Evolutionary conservation across 2,888 invertebrate species (phyloP).

Genomic region (Tigriopus californicus): DNA sequence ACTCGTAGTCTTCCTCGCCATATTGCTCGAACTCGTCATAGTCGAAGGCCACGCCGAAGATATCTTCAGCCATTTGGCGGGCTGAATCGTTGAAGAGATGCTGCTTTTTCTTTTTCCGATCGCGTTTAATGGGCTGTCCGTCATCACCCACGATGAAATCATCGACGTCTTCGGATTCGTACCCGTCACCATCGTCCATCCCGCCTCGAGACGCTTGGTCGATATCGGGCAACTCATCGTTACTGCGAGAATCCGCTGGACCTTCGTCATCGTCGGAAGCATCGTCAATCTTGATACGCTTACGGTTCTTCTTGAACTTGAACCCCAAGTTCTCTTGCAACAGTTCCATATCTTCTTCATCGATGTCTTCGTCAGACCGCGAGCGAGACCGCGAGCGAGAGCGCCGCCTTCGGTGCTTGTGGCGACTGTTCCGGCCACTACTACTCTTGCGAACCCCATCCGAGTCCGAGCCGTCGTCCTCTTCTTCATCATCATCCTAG

Average conservation of each 20-base stretch:
- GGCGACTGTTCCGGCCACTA: background rate
- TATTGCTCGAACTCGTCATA: conserved; percentile 75
- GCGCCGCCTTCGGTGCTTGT: conserved; percentile 15
- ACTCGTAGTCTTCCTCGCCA: conserved; percentile 64
- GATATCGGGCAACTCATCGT: conserved; percentile 37
- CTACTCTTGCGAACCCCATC: conserved; percentile 10
- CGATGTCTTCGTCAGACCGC: conserved; percentile 71
- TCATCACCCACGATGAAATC: conserved; percentile 97
- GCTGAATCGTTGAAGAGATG: conserved; percentile 72
- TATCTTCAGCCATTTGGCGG: conserved; percentile 92
- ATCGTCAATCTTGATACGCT: conserved; percentile 9
- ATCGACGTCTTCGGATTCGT: conserved; percentile 57
- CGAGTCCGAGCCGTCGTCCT: conserved; percentile 31
- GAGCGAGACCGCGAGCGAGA: conserved; percentile 41
- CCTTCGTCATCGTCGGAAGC: conserved; percentile 17
- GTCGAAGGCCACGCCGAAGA: conserved; percentile 97
- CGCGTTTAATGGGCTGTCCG: conserved; percentile 50
- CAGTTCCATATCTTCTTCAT: conserved; percentile 94
- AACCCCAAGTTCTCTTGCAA: conserved; percentile 94
- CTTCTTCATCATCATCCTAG: conserved; percentile 42
- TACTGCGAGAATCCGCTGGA: conserved; percentile 21
- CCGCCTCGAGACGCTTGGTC: conserved; percentile 33
- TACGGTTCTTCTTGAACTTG: conserved; percentile 48
- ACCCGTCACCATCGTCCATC: conserved; percentile 24
- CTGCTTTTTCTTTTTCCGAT: conserved; percentile 49